phyloP scores from a whole-genome alignment of 2,113 vertebrate genomes.

The Erinaceus europaeus region DNA sequence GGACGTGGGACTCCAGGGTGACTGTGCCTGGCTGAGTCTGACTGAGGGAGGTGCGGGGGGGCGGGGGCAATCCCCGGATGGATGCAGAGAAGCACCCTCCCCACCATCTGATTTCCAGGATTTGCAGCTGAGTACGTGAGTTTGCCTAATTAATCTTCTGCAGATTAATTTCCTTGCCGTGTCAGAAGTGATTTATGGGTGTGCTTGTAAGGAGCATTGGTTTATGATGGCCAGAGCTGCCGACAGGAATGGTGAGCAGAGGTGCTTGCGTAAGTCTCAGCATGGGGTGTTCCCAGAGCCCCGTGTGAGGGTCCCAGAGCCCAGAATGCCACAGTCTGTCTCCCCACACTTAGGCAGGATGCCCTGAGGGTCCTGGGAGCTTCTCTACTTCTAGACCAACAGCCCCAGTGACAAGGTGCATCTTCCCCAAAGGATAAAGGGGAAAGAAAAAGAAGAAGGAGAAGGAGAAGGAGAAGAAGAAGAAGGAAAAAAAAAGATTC shows the following conservation, averaged over 20 bases:
- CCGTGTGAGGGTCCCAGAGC: background rate
- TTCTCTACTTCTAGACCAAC: background rate
- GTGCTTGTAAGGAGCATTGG: background rate
- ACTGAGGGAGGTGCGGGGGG: no score
- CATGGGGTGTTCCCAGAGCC: background rate
- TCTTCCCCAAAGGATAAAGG: background rate
- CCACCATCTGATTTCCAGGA: conserved; percentile 33
- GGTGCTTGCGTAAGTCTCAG: rapidly evolving
- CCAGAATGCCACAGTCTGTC: background rate
- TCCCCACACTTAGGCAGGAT: background rate
- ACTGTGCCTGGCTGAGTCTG: background rate
- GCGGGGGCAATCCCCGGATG: no score
- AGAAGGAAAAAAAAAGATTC: rapidly evolving
- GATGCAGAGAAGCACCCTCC: background rate
- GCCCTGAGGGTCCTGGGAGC: background rate
- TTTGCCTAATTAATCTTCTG: conserved; percentile 71
- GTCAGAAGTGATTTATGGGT: conserved; percentile 64
- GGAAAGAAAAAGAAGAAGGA: no score
- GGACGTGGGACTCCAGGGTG: background rate
- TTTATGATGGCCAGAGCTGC: background rate
- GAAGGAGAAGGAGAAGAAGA: no score
- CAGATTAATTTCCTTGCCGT: conserved; percentile 56
- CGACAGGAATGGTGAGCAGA: background rate
- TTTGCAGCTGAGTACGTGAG: background rate
- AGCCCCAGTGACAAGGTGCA: background rate